Conservation (phyloP, 2,113 vertebrate species). For the Muntiacus muntjak region DNA sequence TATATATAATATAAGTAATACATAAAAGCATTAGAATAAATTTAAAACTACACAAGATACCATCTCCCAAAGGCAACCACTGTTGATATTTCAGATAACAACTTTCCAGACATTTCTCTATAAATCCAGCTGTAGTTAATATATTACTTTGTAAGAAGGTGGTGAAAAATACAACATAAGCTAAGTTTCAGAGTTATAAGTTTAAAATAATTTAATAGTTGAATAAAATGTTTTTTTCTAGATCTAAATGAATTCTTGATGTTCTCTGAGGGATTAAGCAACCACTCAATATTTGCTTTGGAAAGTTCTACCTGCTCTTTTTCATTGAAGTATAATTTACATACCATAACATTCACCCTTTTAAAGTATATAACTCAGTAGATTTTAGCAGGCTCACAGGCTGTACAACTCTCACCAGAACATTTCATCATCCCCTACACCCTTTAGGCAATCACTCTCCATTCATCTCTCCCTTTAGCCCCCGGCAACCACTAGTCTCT, state of each 20-base stretch:
- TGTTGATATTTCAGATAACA: slow-evolving; percentile 44
- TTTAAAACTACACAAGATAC: slow-evolving; percentile 33
- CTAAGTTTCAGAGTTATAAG: slow-evolving; percentile 26
- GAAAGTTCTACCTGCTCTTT: background rate
- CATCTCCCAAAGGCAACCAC: slow-evolving; percentile 31
- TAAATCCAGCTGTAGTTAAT: slow-evolving; percentile 54
- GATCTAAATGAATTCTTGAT: background rate
- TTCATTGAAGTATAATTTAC: slow-evolving; percentile 15
- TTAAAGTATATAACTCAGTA: background rate
- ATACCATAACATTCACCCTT: background rate
- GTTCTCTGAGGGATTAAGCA: slow-evolving; percentile 20
- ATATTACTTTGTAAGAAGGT: slow-evolving; percentile 36
- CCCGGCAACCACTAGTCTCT: background rate
- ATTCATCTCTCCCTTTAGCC: background rate
- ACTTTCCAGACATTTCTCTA: slow-evolving; percentile 34
- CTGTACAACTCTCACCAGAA: background rate
- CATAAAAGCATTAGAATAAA: slow-evolving; percentile 57
- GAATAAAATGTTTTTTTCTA: background rate
- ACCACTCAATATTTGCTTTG: background rate
- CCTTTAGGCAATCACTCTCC: background rate
- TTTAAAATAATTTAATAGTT: slow-evolving; percentile 50
- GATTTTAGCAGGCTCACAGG: slow-evolving; percentile 13
- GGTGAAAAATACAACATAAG: slow-evolving; percentile 33
- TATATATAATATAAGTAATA: slow-evolving; percentile 44
- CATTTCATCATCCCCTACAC: background rate